These are phyloP conservation scores for Acanthaster planci DNA, from an alignment of 35 echinoderm and acorn worm species.

Conservation along the genomic window DNA sequence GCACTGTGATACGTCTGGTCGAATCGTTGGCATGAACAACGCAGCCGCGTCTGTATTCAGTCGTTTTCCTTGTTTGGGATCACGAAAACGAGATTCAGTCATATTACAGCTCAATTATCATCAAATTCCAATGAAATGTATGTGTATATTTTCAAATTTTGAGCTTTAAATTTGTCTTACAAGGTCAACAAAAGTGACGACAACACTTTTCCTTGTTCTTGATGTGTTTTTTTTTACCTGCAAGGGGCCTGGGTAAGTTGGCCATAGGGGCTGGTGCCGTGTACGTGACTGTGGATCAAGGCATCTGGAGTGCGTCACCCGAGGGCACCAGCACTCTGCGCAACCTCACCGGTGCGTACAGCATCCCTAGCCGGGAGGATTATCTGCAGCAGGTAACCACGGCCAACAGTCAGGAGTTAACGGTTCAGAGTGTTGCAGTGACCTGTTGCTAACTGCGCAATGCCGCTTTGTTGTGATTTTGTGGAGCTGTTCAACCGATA, in stretches of 20 bases:
- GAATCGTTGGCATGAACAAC: too few relatives aligned
- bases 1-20: too few relatives aligned
- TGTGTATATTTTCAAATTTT: too few relatives aligned
- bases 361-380: conserved; percentile 32
- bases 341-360: conserved; percentile 27
- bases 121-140: too few relatives aligned
- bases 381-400: conserved; percentile 39
- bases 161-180: too few relatives aligned
- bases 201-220: too few relatives aligned
- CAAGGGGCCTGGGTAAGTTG: conserved; percentile 37
- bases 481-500: background rate
- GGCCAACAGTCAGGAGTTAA: background rate
- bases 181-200: too few relatives aligned
- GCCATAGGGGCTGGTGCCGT: conserved; percentile 39
- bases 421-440: background rate
- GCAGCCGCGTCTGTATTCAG: too few relatives aligned
- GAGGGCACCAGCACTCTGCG: conserved; percentile 14
- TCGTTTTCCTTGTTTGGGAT: too few relatives aligned
- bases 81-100: too few relatives aligned
- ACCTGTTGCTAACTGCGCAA: background rate
- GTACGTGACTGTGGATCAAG: conserved; percentile 42
- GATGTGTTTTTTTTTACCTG: background rate
- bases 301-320: conserved; percentile 39
- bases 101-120: too few relatives aligned
- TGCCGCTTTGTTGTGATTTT: background rate